phyloP scores from a whole-genome alignment of 2,888 invertebrate species.

The Ormyrus thymus region DNA sequence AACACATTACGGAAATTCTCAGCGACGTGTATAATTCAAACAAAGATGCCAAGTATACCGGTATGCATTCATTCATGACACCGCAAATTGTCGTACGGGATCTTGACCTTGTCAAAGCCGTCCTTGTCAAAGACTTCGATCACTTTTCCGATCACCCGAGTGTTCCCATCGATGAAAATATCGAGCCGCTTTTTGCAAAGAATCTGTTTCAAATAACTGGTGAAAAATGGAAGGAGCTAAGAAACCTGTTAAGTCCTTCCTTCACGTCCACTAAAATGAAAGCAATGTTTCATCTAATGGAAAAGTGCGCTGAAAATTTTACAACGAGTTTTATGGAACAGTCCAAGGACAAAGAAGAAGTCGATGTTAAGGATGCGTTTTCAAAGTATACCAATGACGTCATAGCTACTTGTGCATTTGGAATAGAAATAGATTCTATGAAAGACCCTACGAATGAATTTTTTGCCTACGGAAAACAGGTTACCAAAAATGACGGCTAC shows the following conservation, averaged over 20 bases:
- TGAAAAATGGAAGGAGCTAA: slow-evolving; percentile 76
- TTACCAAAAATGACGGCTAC: slow-evolving; percentile 53
- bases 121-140: slow-evolving; percentile 62
- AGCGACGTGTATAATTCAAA: too few species aligned
- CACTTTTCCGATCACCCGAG: slow-evolving; percentile 64
- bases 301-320: slow-evolving; percentile 62
- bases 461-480: slow-evolving; percentile 56
- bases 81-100: too few species aligned
- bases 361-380: slow-evolving; percentile 65
- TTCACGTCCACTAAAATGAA: slow-evolving; percentile 79
- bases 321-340: slow-evolving; percentile 52
- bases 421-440: slow-evolving; percentile 63
- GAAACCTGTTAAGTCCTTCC: slow-evolving; percentile 76
- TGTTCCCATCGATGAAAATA: slow-evolving; percentile 53
- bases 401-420: slow-evolving; percentile 65
- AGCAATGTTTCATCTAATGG: slow-evolving; percentile 75
- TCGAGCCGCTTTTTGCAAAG: slow-evolving; percentile 57
- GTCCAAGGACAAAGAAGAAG: slow-evolving; percentile 20
- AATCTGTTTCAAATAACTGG: slow-evolving; percentile 63
- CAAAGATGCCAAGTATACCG: too few species aligned
- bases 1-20: too few species aligned
- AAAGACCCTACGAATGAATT: slow-evolving; percentile 64
- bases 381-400: slow-evolving; percentile 63
- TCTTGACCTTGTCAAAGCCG: too few species aligned
- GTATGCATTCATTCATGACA: too few species aligned